These are phyloP conservation scores for Gadus macrocephalus DNA, from an alignment of 2,113 vertebrate species.

Conservation along the genomic window DNA sequence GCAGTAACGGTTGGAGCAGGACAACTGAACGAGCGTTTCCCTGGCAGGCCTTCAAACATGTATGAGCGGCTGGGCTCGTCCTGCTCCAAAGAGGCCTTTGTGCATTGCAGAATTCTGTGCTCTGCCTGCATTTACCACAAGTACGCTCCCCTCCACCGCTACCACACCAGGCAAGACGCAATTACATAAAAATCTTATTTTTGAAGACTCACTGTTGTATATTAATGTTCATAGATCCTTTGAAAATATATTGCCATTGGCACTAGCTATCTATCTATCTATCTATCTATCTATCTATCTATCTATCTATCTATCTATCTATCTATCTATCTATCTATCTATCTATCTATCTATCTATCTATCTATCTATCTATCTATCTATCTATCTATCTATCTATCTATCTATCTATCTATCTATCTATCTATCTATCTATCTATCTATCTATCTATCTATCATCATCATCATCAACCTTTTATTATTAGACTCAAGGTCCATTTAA, in stretches of 20 bases:
- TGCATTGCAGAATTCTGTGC: slow-evolving; percentile 61
- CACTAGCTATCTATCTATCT: neutral
- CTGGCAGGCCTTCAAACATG: slow-evolving; percentile 64
- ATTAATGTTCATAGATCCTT: slow-evolving; percentile 11
- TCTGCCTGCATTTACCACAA: slow-evolving; percentile 35
- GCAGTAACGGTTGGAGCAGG: too few species aligned
- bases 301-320: neutral
- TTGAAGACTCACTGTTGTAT: slow-evolving; percentile 34
- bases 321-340: neutral
- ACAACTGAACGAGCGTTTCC: slow-evolving; percentile 34
- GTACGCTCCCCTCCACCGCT: slow-evolving; percentile 39
- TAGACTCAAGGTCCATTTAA: too few species aligned
- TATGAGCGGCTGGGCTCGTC: slow-evolving; percentile 62
- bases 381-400: slow-evolving; percentile 2
- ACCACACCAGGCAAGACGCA: slow-evolving; percentile 44
- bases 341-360: slow-evolving; percentile 4
- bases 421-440: neutral
- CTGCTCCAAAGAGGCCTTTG: slow-evolving; percentile 63
- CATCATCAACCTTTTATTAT: too few species aligned
- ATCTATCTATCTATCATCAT: too few species aligned
- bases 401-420: slow-evolving; percentile 8
- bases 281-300: neutral
- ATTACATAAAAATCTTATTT: slow-evolving; percentile 49
- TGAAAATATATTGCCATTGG: neutral
- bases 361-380: neutral